These are phyloP conservation scores for Nothocercus nigrocapillus DNA, from an alignment of 2,113 vertebrate genomes.

Conservation along the genomic window DNA sequence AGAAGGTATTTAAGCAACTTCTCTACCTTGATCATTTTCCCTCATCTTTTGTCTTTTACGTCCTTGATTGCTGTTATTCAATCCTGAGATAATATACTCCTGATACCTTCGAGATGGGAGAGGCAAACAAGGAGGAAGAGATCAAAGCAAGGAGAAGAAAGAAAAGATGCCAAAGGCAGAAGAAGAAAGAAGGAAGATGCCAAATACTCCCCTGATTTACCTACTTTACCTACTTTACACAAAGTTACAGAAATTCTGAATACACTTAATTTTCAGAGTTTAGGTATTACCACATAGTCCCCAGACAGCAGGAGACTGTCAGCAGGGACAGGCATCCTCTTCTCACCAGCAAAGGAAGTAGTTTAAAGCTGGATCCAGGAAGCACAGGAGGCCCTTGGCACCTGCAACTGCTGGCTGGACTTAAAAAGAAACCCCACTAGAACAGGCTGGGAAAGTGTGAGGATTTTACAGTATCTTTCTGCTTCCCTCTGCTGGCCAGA, in stretches of 20 bases:
- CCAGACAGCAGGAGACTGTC: background rate
- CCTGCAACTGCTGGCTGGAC: background rate
- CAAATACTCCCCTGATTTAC: constrained; percentile 26
- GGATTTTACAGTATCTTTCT: background rate
- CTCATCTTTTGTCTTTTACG: constrained; percentile 40
- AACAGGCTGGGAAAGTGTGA: background rate
- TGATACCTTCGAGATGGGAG: constrained; percentile 50
- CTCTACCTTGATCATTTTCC: constrained; percentile 54
- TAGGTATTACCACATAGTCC: background rate
- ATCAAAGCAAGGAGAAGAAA: constrained; percentile 65
- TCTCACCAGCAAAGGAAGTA: background rate
- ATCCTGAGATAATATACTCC: constrained; percentile 14
- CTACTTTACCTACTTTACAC: constrained; percentile 21
- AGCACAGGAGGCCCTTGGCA: constrained; percentile 16
- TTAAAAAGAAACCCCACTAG: background rate
- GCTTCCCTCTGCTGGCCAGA: constrained; percentile 60
- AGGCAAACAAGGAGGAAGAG: constrained; percentile 47
- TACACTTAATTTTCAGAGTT: background rate
- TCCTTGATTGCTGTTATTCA: constrained; percentile 53
- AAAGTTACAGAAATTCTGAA: background rate
- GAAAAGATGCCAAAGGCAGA: constrained; percentile 58
- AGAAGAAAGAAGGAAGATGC: constrained; percentile 52
- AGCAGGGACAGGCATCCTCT: background rate
- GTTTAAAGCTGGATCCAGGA: background rate
- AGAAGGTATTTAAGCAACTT: constrained; percentile 36